Conservation (phyloP, 2,797 vertebrate species). For the Sebastes nivosus region DNA sequence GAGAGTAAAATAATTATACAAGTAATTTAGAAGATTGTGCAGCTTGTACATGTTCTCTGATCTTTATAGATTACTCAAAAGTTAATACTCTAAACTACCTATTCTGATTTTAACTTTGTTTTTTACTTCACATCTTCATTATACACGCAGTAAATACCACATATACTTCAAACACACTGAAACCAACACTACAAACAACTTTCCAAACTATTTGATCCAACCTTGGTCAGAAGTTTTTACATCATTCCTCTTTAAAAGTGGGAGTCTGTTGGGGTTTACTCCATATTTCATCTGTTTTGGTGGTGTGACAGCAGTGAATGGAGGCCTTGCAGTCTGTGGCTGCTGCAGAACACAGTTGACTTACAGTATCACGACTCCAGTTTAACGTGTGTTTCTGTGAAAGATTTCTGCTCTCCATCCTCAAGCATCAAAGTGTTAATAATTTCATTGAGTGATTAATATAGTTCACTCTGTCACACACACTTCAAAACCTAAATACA, state of each 20-base stretch:
- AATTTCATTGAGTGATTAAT: slow-evolving; percentile 21
- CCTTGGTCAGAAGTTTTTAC: not conserved
- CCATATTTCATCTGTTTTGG: slow-evolving; percentile 16
- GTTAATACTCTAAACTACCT: not conserved
- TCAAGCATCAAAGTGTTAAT: slow-evolving; percentile 35
- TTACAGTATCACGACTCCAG: slow-evolving; percentile 26
- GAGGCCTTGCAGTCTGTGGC: slow-evolving; percentile 23
- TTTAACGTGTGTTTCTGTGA: not conserved
- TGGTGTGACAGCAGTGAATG: slow-evolving; percentile 17
- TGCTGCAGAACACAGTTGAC: slow-evolving; percentile 27
- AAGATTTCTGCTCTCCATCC: not conserved
- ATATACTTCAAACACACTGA: not conserved
- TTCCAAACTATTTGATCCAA: not conserved
- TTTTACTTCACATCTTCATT: not conserved
- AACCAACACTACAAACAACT: not conserved
- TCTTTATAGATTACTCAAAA: not conserved
- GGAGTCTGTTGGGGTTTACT: not conserved
- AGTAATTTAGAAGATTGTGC: not conserved
- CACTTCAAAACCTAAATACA: slow-evolving; percentile 44
- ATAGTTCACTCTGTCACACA: slow-evolving; percentile 9
- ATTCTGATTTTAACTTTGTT: not conserved
- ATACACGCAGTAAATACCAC: not conserved
- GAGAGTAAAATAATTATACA: not conserved
- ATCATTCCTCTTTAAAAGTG: not conserved
- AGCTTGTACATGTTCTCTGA: not conserved